Percentiles rank a stretch among this genome's conserved stretches.
phyloP scores from a whole-genome alignment of 2,888 invertebrate genomes.

The Eupithecia inturbata region DNA sequence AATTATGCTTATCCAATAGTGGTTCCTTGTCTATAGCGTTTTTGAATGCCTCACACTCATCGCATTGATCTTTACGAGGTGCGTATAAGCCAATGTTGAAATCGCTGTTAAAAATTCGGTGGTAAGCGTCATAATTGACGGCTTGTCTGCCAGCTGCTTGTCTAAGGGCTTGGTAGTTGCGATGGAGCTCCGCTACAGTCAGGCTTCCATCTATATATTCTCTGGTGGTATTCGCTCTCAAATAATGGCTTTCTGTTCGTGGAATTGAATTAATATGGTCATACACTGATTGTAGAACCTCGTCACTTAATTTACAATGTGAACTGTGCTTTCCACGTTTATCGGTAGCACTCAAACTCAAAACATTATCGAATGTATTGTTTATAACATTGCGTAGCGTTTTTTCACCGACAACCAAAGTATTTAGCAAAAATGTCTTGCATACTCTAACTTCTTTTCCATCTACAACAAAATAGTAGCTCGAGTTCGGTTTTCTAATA shows the following conservation, averaged over 20 bases:
- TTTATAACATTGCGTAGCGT: conserved; percentile 42
- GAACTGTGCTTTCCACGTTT: conserved; percentile 43
- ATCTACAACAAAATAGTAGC: conserved; percentile 40
- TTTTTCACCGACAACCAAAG: conserved; percentile 42
- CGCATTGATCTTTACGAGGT: no score
- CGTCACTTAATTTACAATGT: conserved; percentile 36
- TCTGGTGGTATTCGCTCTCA: no score
- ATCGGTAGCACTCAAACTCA: conserved; percentile 36
- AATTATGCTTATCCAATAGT: no score
- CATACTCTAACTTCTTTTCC: conserved; percentile 41
- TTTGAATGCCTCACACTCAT: no score
- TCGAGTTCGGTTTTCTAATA: conserved; percentile 43
- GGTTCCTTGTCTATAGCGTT: no score
- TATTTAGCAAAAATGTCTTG: conserved; percentile 43
- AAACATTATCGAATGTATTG: conserved; percentile 33
- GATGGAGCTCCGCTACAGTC: no score
- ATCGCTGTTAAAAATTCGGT: no score
- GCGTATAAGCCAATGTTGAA: no score
- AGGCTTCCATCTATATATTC: no score
- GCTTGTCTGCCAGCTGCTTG: no score
- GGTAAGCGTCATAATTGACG: no score
- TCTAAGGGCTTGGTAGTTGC: no score
- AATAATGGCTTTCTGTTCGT: conserved; percentile 44
- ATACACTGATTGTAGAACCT: conserved; percentile 40
- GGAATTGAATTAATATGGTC: conserved; percentile 47